Evolutionary conservation across 2,888 invertebrate genomes (phyloP).

Genomic region (Euproctis similis): DNA sequence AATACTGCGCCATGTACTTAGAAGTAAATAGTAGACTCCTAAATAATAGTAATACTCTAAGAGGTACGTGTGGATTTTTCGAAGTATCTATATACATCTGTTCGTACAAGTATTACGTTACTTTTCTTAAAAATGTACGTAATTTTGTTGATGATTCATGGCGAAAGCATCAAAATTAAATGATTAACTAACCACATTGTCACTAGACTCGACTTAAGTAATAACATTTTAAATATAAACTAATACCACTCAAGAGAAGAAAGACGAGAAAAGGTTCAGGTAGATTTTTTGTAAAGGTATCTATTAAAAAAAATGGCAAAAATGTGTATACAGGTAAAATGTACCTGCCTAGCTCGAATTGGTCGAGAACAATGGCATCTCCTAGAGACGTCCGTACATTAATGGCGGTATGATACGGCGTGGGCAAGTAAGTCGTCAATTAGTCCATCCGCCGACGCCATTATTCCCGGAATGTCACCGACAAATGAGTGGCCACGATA

Average conservation of each 20-base stretch:
- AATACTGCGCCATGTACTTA: no score
- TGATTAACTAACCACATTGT: no score
- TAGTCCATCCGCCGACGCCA: slow-evolving; percentile 71
- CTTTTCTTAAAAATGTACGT: no score
- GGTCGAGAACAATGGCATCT: slow-evolving; percentile 65
- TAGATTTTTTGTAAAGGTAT: slow-evolving; percentile 33
- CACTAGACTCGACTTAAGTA: no score
- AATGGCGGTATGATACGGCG: slow-evolving; percentile 66
- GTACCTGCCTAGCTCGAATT: slow-evolving; percentile 60
- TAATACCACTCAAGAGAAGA: slow-evolving; percentile 31
- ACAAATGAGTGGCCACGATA: slow-evolving; percentile 67
- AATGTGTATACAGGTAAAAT: slow-evolving; percentile 54
- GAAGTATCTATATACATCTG: no score
- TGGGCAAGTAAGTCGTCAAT: slow-evolving; percentile 74
- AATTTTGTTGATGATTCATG: slow-evolving; percentile 12
- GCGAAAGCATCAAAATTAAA: slow-evolving; percentile 9
- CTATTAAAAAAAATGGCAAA: slow-evolving; percentile 41
- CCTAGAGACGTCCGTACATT: slow-evolving; percentile 59
- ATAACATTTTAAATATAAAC: slow-evolving; percentile 43
- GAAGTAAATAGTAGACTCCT: no score
- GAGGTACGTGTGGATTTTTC: no score
- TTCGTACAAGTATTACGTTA: no score
- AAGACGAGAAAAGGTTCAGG: slow-evolving; percentile 44
- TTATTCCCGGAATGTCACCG: slow-evolving; percentile 67
- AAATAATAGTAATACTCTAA: no score